Conservation (phyloP, 2,113 vertebrate genomes). For the Phoenicopterus ruber region DNA sequence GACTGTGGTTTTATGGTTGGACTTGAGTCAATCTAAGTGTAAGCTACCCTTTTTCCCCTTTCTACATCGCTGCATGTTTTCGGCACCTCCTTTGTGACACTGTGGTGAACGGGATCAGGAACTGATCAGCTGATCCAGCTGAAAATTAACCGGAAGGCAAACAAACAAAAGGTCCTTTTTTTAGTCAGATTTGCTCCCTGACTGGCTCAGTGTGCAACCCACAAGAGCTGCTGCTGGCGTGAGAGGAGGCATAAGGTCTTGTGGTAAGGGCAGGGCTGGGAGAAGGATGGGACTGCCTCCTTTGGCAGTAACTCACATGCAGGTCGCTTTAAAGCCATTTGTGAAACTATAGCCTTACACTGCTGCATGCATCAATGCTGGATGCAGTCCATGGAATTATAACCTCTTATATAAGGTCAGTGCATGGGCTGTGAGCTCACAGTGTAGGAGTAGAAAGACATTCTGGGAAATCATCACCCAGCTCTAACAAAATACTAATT, state of each 20-base stretch:
- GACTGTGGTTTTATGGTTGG: background rate
- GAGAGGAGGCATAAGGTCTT: background rate
- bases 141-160: constrained; percentile 26
- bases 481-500: background rate
- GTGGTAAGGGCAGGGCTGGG: background rate
- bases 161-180: constrained; percentile 43
- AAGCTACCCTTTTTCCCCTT: background rate
- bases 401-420: background rate
- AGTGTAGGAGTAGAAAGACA: background rate
- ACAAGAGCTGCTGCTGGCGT: background rate
- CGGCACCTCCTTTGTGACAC: constrained; percentile 19
- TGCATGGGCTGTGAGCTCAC: background rate
- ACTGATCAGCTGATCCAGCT: constrained; percentile 34
- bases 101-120: background rate
- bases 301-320: background rate
- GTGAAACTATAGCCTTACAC: background rate
- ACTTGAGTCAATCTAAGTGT: background rate
- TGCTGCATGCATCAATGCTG: background rate
- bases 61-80: background rate
- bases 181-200: background rate
- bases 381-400: background rate
- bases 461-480: background rate
- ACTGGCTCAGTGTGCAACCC: background rate
- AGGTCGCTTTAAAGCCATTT: background rate
- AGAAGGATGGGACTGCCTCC: background rate